phyloP scores from a whole-genome alignment of 1,140 invertebrate species.

The Penaeus japonicus region DNA sequence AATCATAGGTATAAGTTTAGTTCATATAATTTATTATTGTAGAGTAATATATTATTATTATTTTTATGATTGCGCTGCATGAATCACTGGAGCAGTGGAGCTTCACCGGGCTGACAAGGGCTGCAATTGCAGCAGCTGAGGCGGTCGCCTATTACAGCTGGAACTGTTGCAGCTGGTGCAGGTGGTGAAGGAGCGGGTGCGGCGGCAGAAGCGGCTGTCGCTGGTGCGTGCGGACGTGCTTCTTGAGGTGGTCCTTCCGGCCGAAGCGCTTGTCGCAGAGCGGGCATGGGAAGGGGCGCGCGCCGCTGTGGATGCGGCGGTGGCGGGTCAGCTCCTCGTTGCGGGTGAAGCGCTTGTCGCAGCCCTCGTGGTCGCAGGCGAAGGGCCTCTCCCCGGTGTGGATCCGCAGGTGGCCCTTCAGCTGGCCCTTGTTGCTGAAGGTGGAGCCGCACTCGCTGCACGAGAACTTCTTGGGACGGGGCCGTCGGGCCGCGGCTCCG shows the following conservation, averaged over 20 bases:
- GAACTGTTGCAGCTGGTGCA: no score
- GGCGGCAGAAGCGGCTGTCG: neutral
- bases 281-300: slow-evolving; percentile 77
- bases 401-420: slow-evolving; percentile 90
- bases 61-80: no score
- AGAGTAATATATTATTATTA: no score
- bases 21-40: no score
- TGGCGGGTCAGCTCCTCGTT: slow-evolving; percentile 93
- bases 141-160: no score
- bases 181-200: no score
- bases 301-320: slow-evolving; percentile 77
- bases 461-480: slow-evolving; percentile 83
- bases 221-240: slow-evolving; percentile 73
- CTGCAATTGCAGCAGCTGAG: no score
- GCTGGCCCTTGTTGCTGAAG: slow-evolving; percentile 91
- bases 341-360: slow-evolving; percentile 88
- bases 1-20: no score
- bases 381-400: slow-evolving; percentile 89
- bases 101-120: no score
- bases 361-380: slow-evolving; percentile 81
- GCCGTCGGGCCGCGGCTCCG: neutral
- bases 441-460: slow-evolving; percentile 87
- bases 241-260: slow-evolving; percentile 75
- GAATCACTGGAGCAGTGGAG: no score
- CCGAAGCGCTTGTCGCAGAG: slow-evolving; percentile 87